phyloP scores from a whole-genome alignment of 2,888 invertebrate genomes.

The Atethmia centrago region DNA sequence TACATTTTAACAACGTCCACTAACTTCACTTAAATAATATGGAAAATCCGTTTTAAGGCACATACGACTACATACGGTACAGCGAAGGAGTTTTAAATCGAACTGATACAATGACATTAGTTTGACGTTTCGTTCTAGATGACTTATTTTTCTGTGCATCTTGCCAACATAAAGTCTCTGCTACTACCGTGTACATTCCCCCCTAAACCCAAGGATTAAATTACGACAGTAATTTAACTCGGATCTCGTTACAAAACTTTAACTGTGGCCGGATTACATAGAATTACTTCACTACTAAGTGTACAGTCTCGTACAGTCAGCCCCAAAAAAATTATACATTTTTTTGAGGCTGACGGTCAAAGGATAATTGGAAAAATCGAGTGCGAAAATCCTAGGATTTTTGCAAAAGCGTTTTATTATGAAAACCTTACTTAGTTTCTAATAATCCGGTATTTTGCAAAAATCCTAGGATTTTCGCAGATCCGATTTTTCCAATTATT shows the following conservation, averaged over 20 bases:
- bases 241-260: slow-evolving; percentile 62
- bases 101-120: slow-evolving; percentile 28
- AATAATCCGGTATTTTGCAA: not conserved
- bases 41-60: too few species aligned
- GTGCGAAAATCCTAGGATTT: not conserved
- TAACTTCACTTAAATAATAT: too few species aligned
- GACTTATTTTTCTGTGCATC: slow-evolving; percentile 4
- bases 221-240: slow-evolving; percentile 54
- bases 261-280: slow-evolving; percentile 50
- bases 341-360: too few species aligned
- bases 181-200: slow-evolving; percentile 15
- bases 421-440: not conserved
- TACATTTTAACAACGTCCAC: too few species aligned
- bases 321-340: too few species aligned
- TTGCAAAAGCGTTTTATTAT: not conserved
- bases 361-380: not conserved
- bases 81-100: too few species aligned
- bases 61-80: too few species aligned
- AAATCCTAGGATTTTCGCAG: not conserved
- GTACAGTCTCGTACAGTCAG: slow-evolving; percentile 26
- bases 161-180: slow-evolving; percentile 11
- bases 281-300: slow-evolving; percentile 58
- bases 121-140: slow-evolving; percentile 12
- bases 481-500: not conserved
- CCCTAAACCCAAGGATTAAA: slow-evolving; percentile 46